These are phyloP conservation scores for Oreochromis niloticus DNA, from an alignment of 2,113 vertebrate genomes.

Conservation along the genomic window DNA sequence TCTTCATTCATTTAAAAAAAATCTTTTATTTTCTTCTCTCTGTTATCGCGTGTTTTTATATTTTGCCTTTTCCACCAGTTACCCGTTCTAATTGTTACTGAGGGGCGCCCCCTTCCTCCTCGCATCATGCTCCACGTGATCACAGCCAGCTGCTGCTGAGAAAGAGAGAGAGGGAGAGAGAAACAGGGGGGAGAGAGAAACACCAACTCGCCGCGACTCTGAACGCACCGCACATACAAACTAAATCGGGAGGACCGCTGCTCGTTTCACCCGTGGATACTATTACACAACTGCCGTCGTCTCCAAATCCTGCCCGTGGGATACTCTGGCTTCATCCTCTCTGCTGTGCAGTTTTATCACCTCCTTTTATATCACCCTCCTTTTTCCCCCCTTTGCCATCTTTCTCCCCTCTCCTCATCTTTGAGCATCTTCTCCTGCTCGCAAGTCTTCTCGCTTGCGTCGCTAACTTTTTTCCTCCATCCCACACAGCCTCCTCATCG, in stretches of 20 bases:
- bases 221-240: slow-evolving; percentile 40
- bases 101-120: slow-evolving; percentile 1
- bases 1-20: neutral
- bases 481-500: slow-evolving; percentile 34
- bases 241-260: slow-evolving; percentile 32
- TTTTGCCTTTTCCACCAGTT: slow-evolving; percentile 32
- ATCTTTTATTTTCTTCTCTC: neutral
- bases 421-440: slow-evolving; percentile 38
- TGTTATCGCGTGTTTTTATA: neutral
- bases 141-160: slow-evolving; percentile 59
- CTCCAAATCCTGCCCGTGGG: slow-evolving; percentile 11
- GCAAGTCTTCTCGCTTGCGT: slow-evolving; percentile 18
- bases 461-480: slow-evolving; percentile 59
- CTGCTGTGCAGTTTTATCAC: slow-evolving; percentile 4
- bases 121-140: slow-evolving; percentile 65
- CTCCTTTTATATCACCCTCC: neutral
- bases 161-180: neutral
- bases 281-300: neutral
- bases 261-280: slow-evolving; percentile 54
- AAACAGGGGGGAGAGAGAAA: neutral
- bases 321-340: slow-evolving; percentile 35
- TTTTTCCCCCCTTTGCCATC: neutral
- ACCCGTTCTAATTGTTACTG: slow-evolving; percentile 25
- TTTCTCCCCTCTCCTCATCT: slow-evolving; percentile 17
- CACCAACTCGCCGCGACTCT: slow-evolving; percentile 24